These are phyloP conservation scores for Lysiphlebus fabarum DNA, from an alignment of 1,140 invertebrate species.

Conservation along the genomic window DNA sequence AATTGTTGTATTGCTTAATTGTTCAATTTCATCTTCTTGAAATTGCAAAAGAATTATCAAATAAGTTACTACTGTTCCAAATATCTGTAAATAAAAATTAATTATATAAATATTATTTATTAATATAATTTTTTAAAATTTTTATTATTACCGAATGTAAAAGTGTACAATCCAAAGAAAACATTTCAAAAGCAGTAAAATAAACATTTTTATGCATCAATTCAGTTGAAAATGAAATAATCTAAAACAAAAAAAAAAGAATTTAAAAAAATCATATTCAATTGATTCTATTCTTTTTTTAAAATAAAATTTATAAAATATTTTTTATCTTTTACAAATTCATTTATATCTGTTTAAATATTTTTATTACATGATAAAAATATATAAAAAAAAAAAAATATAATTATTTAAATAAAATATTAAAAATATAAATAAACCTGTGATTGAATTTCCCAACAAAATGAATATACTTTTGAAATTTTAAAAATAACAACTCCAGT, in stretches of 20 bases:
- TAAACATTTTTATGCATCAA: constrained; percentile 29
- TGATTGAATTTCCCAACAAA: too few species aligned
- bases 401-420: too few species aligned
- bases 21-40: constrained; percentile 2
- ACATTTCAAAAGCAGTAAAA: constrained; percentile 33
- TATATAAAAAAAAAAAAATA: too few species aligned
- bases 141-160: constrained; percentile 28
- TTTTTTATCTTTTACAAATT: too few species aligned
- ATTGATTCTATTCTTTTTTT: too few species aligned
- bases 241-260: constrained; percentile 27
- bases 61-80: constrained; percentile 28
- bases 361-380: too few species aligned
- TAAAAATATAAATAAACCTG: too few species aligned
- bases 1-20: too few species aligned
- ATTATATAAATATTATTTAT: background rate
- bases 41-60: constrained; percentile 34
- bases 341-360: too few species aligned
- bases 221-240: constrained; percentile 28
- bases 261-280: background rate
- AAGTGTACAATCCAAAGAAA: constrained; percentile 30
- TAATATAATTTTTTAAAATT: background rate
- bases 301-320: too few species aligned
- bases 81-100: constrained; percentile 26
- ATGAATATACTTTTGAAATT: too few species aligned
- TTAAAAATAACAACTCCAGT: too few species aligned